Evolutionary conservation across 2,113 vertebrate genomes (phyloP).

Genomic region (Kryptolebias marmoratus): DNA sequence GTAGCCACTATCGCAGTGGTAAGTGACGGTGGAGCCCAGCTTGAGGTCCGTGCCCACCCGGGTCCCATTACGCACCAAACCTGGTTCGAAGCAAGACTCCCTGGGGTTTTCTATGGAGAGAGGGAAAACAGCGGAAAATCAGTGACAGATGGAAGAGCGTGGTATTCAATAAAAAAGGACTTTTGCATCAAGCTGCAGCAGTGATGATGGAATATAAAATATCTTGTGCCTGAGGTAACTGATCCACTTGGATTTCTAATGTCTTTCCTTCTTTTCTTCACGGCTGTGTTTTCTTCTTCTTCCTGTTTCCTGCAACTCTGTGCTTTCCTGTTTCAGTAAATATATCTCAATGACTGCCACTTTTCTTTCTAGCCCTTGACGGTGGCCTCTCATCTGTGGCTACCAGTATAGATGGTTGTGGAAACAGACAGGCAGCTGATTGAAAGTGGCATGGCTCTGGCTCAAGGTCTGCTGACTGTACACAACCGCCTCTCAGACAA

Average conservation of each 20-base stretch:
- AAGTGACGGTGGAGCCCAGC: conserved; percentile 91
- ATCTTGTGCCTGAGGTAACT: conserved; percentile 17
- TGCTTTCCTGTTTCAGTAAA: conserved; percentile 51
- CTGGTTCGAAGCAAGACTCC: conserved; percentile 97
- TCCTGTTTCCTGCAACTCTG: conserved; percentile 11
- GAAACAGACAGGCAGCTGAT: conserved; percentile 71
- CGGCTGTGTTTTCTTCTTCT: background rate
- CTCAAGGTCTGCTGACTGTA: conserved; percentile 77
- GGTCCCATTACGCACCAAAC: conserved; percentile 89
- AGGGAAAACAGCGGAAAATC: conserved; percentile 64
- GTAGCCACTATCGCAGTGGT: conserved; percentile 94
- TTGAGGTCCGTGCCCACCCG: conserved; percentile 90
- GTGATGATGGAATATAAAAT: conserved; percentile 31
- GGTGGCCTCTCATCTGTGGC: conserved; percentile 54
- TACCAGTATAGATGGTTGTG: conserved; percentile 58
- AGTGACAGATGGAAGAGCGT: conserved; percentile 31
- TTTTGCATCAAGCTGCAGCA: conserved; percentile 38
- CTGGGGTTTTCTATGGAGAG: conserved; percentile 91
- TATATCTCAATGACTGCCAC: conserved; percentile 63
- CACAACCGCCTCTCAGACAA: conserved; percentile 58
- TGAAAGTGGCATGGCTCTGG: conserved; percentile 71
- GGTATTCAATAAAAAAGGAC: conserved; percentile 23
- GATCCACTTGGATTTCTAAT: conserved; percentile 20
- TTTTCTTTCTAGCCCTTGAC: conserved; percentile 56
- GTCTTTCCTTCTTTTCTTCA: conserved; percentile 25